Evolutionary conservation across 1,140 invertebrate genomes (phyloP), one percentile per base, ranked within the genome.

Genomic region (Ladona fulva): DNA sequence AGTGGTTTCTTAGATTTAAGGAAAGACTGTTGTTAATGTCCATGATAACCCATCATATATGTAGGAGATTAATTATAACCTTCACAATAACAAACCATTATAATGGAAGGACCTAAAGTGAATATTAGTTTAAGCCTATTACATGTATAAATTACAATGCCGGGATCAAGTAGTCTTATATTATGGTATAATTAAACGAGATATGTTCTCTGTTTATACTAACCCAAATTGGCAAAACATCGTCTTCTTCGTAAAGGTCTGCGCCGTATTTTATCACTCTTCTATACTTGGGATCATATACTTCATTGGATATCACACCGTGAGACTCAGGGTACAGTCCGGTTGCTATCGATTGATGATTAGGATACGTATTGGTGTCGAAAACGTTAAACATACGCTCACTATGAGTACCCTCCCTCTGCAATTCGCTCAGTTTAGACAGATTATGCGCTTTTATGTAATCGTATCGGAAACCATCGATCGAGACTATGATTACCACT

Each of bases 341-440:
- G 24, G 94, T 95, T 0, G 89, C 91, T 59, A 95, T 90, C 0
- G 91, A 89, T 81, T 91, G 91, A 85, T 95, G 93, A 85, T 94
- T 94, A 0, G 92, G 91, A 83, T 93, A 92, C 0, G 93, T 95
- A 85, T 92, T 92, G 0, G 92, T 92, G 0, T 90, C 86, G 84
- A 92, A 94, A 25, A 89, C 85, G 80, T 91, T 89, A 37, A 5
- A 37, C 77, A 84, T 86, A 88, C 94, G 90, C 25, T 90, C 87
- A 0, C 88, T 85, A 77, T 87, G 85, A 0, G 89, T 86, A 0
- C 92, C 91, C 80, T 86, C 84, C 0, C 85, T 79, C 77, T 85
- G 87, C 29, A 94, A 81, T 42, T 82, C 81, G 25, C 88, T 83
- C 79, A 94, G 84, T 73, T 84, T 86, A 0, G 88, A 87, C 19